Percentiles rank a stretch among this genome's conserved stretches.
Conservation (phyloP, 2,888 invertebrate species). For the Clepsis dumicolana region DNA sequence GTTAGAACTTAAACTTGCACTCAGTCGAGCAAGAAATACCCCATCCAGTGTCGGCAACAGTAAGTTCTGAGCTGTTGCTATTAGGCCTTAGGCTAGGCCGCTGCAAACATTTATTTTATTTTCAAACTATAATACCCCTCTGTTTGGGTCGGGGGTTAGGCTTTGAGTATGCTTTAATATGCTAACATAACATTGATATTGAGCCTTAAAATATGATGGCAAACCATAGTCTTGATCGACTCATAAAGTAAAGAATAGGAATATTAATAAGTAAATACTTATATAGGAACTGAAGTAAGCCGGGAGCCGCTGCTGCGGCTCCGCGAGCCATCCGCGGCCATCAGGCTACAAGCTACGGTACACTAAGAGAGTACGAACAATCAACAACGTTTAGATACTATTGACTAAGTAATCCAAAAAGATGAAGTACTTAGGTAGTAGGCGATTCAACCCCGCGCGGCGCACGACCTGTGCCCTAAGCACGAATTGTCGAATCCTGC, state of each 20-base stretch:
- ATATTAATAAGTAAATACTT: neutral
- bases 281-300: neutral
- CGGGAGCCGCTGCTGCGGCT: neutral
- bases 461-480: neutral
- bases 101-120: no score
- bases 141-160: no score
- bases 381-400: neutral
- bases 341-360: neutral
- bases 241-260: neutral
- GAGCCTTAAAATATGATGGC: no score
- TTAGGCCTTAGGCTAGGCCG: no score
- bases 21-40: neutral
- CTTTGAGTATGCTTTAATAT: neutral
- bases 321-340: neutral
- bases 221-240: neutral
- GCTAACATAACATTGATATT: neutral
- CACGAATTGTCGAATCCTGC: no score
- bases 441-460: neutral
- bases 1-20: no score
- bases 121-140: no score
- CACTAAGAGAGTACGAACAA: neutral
- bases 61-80: no score
- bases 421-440: neutral
- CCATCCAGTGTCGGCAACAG: neutral
- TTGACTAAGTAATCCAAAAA: neutral